A percentile compares a stretch with the other conserved stretches of the same genome.
These are phyloP conservation scores for Samia ricini DNA, from an alignment of 1,140 invertebrate species.

Conservation along the genomic window DNA sequence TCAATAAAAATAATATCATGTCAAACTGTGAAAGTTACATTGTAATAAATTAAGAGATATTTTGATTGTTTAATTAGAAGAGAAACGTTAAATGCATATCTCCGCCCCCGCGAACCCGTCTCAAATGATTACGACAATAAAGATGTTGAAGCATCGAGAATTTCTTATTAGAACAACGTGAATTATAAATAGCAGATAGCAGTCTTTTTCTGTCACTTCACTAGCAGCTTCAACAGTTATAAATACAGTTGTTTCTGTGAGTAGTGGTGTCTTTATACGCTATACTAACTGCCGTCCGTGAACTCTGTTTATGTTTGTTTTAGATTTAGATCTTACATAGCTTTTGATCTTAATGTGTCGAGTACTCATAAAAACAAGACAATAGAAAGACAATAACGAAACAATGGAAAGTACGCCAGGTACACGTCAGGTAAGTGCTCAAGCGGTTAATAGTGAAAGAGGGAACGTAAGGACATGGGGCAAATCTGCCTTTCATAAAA, in stretches of 20 bases:
- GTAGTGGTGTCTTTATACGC: neutral
- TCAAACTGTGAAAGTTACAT: neutral
- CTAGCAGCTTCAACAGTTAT: neutral
- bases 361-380: too few species aligned
- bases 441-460: too few species aligned
- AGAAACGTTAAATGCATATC: neutral
- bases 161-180: neutral
- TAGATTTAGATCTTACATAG: too few species aligned
- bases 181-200: slow-evolving; percentile 1
- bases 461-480: too few species aligned
- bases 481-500: too few species aligned
- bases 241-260: neutral
- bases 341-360: too few species aligned
- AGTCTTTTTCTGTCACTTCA: neutral
- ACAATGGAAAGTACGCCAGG: too few species aligned
- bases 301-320: too few species aligned
- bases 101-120: neutral
- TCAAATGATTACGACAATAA: neutral
- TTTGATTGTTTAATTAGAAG: neutral
- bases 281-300: too few species aligned
- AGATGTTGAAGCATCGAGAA: neutral
- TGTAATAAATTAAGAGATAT: neutral
- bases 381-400: too few species aligned
- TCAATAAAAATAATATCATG: too few species aligned
- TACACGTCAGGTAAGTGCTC: too few species aligned